These are phyloP conservation scores for Dolomedes plantarius DNA, from an alignment of 2,888 invertebrate genomes.

Conservation along the genomic window DNA sequence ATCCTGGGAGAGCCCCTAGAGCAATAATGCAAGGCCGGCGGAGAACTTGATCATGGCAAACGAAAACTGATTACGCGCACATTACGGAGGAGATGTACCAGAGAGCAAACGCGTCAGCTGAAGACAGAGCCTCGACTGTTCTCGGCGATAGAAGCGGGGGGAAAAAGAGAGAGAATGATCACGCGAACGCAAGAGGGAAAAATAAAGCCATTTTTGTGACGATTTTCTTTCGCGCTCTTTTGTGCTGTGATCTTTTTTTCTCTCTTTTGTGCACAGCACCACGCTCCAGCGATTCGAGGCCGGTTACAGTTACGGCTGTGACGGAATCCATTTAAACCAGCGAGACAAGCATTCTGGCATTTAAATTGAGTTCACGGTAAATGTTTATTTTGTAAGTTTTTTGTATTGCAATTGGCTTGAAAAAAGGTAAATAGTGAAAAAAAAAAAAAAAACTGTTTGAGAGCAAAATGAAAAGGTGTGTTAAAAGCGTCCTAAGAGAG, in stretches of 20 bases:
- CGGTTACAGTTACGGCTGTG: not conserved
- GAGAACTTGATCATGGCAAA: not conserved
- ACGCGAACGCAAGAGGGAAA: not conserved
- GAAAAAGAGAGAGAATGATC: not conserved
- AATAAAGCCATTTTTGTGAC: conserved; percentile 23
- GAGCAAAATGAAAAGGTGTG: too few relatives aligned
- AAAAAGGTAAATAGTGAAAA: too few relatives aligned
- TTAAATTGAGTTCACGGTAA: not conserved
- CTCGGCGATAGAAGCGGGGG: not conserved
- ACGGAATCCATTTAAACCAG: conserved; percentile 1
- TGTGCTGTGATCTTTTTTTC: not conserved
- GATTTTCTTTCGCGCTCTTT: conserved; percentile 22
- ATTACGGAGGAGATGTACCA: not conserved
- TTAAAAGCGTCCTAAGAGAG: too few relatives aligned
- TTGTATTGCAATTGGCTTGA: too few relatives aligned
- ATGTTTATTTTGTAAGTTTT: not conserved
- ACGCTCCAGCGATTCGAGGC: conserved; percentile 18
- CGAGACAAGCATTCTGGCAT: not conserved
- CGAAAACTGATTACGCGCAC: not conserved
- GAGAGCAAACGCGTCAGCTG: not conserved
- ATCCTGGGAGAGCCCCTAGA: not conserved
- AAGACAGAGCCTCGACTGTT: not conserved
- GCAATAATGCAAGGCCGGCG: not conserved
- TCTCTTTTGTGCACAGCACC: not conserved
- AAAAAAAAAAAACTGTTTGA: too few relatives aligned